Base-by-base conservation (phyloP, 2,888 invertebrate genomes). In the Ophion ventricosus region DNA sequence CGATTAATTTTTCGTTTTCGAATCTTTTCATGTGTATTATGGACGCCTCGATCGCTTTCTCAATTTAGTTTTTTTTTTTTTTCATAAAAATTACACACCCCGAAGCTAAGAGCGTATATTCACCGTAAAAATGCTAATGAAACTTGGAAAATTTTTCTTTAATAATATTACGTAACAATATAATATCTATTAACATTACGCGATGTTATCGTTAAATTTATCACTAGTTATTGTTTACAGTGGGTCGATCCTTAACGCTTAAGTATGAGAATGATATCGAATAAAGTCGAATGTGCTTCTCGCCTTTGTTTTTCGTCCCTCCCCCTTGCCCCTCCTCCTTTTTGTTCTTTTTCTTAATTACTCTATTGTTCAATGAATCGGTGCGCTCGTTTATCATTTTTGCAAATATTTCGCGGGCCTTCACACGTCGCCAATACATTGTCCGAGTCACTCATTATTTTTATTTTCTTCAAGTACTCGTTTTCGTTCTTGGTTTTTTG, bases 201-300 rank as follows among this genome's bases (percentile, higher is more conserved):
- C 85, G 87, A 88, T 87, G 87, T 88, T 88, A 87, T 88, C 87
- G 84, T 77, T 67, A 85, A 83, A 88, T 83, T 80, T 89, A 90
- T 90, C 87, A 84, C 90, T 90, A 90, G 74, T 90, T 90, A 90
- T 90, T 90, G 90, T 90, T 87, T 89, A 88, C 87, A 81, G 84
- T 80, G 88, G 85, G 83, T 87, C 84, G 74, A n/a, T 77, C 66
- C 87, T 88, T 88, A 88, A 59, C 61, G 80, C 77, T 84, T 87
- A 84, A 82, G 77, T 87, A 87, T 87, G 87, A 88, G 88, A 89
- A 90, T 88, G 88, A 89, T 89, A 88, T 87, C 59, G 57, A 81
- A 84, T 79, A 86, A 87, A 81, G 83, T 82, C 82, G 83, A 84
- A 73, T 35, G 73, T 86, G 85, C 81, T 84, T 84, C 85, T 76